Base-by-base conservation (phyloP, 1,140 invertebrate genomes). In the Steinernema feltiae region DNA sequence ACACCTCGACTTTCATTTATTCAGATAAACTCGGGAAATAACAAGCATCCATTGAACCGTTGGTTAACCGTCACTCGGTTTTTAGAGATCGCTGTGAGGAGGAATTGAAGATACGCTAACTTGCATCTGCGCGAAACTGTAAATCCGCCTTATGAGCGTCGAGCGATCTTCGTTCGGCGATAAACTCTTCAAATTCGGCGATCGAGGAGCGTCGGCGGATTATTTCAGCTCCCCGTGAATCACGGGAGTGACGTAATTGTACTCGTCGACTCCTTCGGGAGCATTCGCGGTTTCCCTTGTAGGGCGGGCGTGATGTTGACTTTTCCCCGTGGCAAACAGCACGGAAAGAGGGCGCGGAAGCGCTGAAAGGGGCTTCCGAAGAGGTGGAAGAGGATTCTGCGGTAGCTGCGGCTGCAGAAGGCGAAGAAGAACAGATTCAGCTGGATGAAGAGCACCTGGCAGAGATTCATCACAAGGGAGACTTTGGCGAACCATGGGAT, bases 381-480 rank as follows among this genome's bases (percentile, higher is more conserved):
- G 53, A 63, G 7, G 53, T 63, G 53, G 53, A 63, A 63, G 53
- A 63, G 53, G 53, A 63, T 27, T 27, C 24, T 63, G 53, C 53
- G 53, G 53, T 63, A 63, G 53, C 53, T 63, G 15, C 53, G 53
- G 53, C 53, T 63, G 53, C 53, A 63, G 53, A 63, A 63, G 53
- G 53, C 53, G 53, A 63, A 63, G 53, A 63, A 63, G 24, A 63
- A 63, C 12, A 63, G 53, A 21, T 63, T 63, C 53, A 63, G 53
- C 53, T 63, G 53, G 53, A 63, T 63, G 53, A 63, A 63, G 24
- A 63, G 53, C 12, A 63, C 53, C 24, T 63, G 53, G 53, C 53
- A 63, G 7, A 63, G 24, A 21, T 63, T 63, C 53, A 63, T 63
- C 12, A 63, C 24, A 3, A 63, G 53, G 12, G 53, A 63, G 12